phyloP scores from a whole-genome alignment of 2,888 invertebrate genomes.

The Heteromurus nitidus region DNA sequence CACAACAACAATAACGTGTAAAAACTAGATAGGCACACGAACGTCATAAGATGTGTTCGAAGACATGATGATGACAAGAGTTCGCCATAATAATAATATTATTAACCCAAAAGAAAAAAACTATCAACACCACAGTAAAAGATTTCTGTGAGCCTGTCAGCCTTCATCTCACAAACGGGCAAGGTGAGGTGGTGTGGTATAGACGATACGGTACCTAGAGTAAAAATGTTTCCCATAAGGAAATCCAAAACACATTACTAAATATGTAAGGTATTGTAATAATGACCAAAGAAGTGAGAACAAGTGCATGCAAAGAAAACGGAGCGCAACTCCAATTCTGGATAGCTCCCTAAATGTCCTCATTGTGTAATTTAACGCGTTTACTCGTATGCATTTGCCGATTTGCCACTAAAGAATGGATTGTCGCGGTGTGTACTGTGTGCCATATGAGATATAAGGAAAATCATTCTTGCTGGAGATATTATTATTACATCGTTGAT shows the following conservation, averaged over 20 bases:
- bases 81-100: slow-evolving; percentile 61
- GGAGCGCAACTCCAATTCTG: slow-evolving; percentile 67
- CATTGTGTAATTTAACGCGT: slow-evolving; percentile 56
- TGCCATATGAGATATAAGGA: slow-evolving; percentile 13
- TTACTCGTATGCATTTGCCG: not conserved
- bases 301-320: slow-evolving; percentile 62
- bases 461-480: slow-evolving; percentile 52
- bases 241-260: slow-evolving; percentile 67
- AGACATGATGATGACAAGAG: slow-evolving; percentile 55
- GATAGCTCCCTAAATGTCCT: slow-evolving; percentile 64
- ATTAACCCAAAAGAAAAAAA: slow-evolving; percentile 59
- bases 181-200: slow-evolving; percentile 27
- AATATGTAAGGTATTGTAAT: slow-evolving; percentile 65
- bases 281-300: slow-evolving; percentile 62
- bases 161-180: slow-evolving; percentile 45
- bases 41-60: slow-evolving; percentile 16
- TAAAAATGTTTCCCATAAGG: slow-evolving; percentile 68
- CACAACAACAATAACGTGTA: slow-evolving; percentile 46
- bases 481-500: too few species aligned
- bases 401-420: not conserved
- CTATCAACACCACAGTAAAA: slow-evolving; percentile 48
- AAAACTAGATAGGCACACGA: too few species aligned
- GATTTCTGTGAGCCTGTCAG: slow-evolving; percentile 37
- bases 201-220: slow-evolving; percentile 64
- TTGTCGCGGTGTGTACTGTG: not conserved